A percentile compares a stretch with the other conserved stretches of the same genome.
phyloP scores from a whole-genome alignment of 2,113 vertebrate species.

The Laticauda laticaudata region DNA sequence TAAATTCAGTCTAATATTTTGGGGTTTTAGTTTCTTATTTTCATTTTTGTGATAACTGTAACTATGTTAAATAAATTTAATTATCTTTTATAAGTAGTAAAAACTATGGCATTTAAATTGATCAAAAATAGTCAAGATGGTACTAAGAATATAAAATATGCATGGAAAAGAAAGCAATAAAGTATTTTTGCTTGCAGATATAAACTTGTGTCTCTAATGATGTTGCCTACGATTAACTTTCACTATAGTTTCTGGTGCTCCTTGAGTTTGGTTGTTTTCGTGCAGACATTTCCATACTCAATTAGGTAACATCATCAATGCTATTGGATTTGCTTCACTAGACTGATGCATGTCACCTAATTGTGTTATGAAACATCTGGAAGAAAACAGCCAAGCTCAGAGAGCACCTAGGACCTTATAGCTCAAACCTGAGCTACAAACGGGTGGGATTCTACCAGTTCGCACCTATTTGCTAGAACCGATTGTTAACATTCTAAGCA shows the following conservation, averaged over 20 bases:
- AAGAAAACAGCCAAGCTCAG: background rate
- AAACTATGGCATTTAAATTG: background rate
- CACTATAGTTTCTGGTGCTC: background rate
- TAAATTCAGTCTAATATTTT: background rate
- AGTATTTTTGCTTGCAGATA: background rate
- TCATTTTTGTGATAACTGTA: background rate
- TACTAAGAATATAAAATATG: too few species aligned
- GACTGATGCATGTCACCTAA: background rate
- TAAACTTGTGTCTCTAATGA: background rate
- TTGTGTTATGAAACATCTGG: background rate
- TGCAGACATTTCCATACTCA: background rate
- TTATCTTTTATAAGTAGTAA: background rate
- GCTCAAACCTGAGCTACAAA: background rate
- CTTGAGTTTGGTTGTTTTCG: background rate
- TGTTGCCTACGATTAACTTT: background rate
- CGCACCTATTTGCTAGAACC: too few species aligned
- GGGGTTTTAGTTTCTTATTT: background rate
- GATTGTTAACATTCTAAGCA: too few species aligned
- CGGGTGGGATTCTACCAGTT: too few species aligned
- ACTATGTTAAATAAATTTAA: background rate
- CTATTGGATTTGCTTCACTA: background rate
- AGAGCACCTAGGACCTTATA: background rate
- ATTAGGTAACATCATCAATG: background rate
- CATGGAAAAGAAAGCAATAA: too few species aligned
- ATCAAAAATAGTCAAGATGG: too few species aligned